Conservation (phyloP, 1,140 invertebrate species). For the Scaptomyza graminum region DNA sequence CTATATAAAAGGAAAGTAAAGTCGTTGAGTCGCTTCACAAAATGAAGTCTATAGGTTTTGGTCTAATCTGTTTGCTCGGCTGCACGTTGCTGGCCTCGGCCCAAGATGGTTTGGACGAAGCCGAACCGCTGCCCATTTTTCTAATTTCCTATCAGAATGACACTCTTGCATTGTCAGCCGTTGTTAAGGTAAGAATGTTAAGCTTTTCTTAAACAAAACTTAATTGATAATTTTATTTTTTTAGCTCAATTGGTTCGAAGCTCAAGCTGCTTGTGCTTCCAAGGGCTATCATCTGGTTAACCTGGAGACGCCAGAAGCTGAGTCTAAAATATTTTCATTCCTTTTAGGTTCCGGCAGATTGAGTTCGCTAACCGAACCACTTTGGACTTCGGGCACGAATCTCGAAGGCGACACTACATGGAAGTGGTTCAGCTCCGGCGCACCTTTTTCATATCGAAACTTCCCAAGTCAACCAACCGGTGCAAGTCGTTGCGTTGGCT, state of each 20-base stretch:
- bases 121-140: neutral
- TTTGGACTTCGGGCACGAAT: slow-evolving; percentile 24
- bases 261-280: slow-evolving; percentile 18
- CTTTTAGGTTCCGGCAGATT: neutral
- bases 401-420: neutral
- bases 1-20: slow-evolving; percentile 28
- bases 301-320: neutral
- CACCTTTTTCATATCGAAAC: neutral
- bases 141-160: neutral
- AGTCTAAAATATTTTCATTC: neutral
- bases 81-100: neutral
- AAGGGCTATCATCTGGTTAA: slow-evolving; percentile 7
- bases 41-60: slow-evolving; percentile 31
- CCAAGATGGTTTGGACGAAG: neutral
- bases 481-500: too few species aligned
- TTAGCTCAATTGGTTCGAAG: slow-evolving; percentile 32
- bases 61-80: slow-evolving; percentile 22
- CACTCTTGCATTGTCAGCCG: neutral
- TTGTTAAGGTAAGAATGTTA: slow-evolving; percentile 14
- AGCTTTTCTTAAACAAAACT: neutral
- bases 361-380: slow-evolving; percentile 1
- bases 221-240: neutral
- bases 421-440: neutral
- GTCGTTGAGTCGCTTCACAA: neutral
- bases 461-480: neutral